Conservation (phyloP, 1,140 invertebrate species). For the Leptinotarsa undecemlineata region DNA sequence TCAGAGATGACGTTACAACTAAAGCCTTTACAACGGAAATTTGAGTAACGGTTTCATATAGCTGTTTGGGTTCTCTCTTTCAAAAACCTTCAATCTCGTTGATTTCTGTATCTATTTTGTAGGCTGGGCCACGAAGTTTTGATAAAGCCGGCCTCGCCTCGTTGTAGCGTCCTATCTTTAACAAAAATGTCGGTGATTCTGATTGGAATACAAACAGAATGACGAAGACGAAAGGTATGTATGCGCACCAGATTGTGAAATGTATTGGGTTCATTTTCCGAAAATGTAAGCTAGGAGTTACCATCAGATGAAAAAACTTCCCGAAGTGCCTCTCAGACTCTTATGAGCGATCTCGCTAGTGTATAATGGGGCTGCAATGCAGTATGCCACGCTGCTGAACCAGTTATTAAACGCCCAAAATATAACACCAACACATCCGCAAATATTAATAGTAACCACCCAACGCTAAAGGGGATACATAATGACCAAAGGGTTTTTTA, state of each 20-base stretch:
- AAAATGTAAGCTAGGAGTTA: conserved; percentile 67
- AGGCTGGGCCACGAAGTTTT: conserved; percentile 70
- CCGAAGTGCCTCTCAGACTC: conserved; percentile 69
- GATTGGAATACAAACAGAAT: conserved; percentile 67
- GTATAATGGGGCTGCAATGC: conserved; percentile 71
- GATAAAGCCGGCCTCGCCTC: conserved; percentile 68
- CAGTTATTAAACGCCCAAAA: conserved; percentile 71
- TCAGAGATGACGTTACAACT: conserved; percentile 64
- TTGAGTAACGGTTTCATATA: conserved; percentile 55
- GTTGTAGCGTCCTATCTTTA: conserved; percentile 62
- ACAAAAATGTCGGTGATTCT: conserved; percentile 65
- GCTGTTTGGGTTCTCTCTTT: conserved; percentile 53
- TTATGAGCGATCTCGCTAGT: conserved; percentile 73
- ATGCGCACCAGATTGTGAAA: conserved; percentile 63
- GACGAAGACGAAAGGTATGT: conserved; percentile 65
- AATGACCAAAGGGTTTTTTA: conserved; percentile 67
- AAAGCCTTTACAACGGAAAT: conserved; percentile 58
- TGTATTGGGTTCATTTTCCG: conserved; percentile 56
- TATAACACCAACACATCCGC: conserved; percentile 65
- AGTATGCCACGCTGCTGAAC: conserved; percentile 67
- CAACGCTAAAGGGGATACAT: conserved; percentile 66
- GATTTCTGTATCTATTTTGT: conserved; percentile 66
- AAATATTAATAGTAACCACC: conserved; percentile 70
- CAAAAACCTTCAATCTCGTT: conserved; percentile 58
- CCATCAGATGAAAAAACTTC: conserved; percentile 71